Evolutionary conservation across 2,113 vertebrate species (phyloP), one percentile per base, ranked within the genome.

Genomic region (Pristiophorus japonicus): DNA sequence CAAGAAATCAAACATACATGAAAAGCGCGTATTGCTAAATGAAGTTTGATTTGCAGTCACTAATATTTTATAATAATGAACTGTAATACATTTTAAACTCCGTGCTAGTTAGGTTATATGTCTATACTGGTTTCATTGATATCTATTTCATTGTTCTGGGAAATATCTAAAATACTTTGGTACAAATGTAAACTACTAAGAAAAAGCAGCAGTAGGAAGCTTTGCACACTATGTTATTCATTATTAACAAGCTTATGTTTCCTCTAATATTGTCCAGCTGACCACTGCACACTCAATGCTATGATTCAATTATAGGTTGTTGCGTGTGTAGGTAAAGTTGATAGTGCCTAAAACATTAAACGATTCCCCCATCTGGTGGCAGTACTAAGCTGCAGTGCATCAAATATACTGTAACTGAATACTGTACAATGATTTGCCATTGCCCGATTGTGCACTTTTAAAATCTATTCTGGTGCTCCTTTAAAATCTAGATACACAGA

Each of bases 291-390:
- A 1, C 24, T 92, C 93, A 70, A 70, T 47, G 22, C 3, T 12
- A 92, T 2, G 55, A 22, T 0, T 92, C 16, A 20, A 34, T 45
- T 66, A 10, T 45, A 12, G 51, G 11, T 34, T 91, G 27, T 63
- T 63, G 92, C 92, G n/a, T 30, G 93, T 70, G 47, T 27, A 70
- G 65, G 38, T 16, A 94, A 34, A 47, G 24, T n/a, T 70, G 93
- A 70, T 24, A 51, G 24, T 73, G 93, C 27, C 42, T 70, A 66
- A 92, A 92, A 94, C 38, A 51, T 94, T 94, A 94, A 94, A 70
- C 93, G 93, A 94, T 94, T 94, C 91, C 93, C 45, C 93, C 93
- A 94, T 94, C 93, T 94, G 93, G 65, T 47, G 93, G 93, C 66
- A 70, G 45, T 51, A 70, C 12, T 45, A 12, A 94, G 93, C 93